Conservation (phyloP, 2,113 vertebrate species). For the Albula goreensis region DNA sequence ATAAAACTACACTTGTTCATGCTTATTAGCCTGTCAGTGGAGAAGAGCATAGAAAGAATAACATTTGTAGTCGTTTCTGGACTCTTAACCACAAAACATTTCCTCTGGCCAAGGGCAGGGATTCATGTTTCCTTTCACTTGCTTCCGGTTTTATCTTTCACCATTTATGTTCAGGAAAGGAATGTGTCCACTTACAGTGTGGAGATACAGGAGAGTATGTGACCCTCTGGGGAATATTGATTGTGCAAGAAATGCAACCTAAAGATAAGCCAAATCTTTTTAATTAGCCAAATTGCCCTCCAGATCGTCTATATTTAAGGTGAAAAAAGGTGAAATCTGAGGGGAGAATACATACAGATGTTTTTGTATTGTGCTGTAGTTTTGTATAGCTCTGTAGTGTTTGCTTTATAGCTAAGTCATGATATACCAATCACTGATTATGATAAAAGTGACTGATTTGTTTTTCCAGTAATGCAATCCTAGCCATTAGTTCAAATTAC, state of each 20-base stretch:
- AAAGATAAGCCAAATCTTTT: not conserved
- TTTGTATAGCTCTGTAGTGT: not conserved
- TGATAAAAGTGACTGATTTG: no score
- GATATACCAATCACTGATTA: not conserved
- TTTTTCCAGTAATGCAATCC: no score
- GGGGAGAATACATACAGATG: not conserved
- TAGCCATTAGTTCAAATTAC: no score
- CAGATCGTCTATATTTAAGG: not conserved
- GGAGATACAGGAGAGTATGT: not conserved
- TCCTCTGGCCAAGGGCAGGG: slow-evolving; percentile 18
- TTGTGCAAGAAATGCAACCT: not conserved
- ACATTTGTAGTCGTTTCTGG: slow-evolving; percentile 24
- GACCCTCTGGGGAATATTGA: not conserved
- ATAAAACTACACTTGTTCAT: slow-evolving; percentile 35
- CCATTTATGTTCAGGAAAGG: slow-evolving; percentile 22
- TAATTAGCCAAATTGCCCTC: not conserved
- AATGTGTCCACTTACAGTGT: not conserved
- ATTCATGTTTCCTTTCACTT: slow-evolving; percentile 25
- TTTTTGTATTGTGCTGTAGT: not conserved
- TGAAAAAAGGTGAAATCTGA: not conserved
- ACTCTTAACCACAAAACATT: slow-evolving; percentile 36
- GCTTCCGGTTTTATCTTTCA: slow-evolving; percentile 31
- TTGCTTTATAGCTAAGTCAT: not conserved
- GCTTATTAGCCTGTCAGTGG: slow-evolving; percentile 45
- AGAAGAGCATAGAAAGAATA: slow-evolving; percentile 44